A percentile compares a stretch with the other conserved stretches of the same genome.
These are phyloP conservation scores for Lepidurus apus DNA, from an alignment of 1,140 invertebrate species.

Conservation along the genomic window DNA sequence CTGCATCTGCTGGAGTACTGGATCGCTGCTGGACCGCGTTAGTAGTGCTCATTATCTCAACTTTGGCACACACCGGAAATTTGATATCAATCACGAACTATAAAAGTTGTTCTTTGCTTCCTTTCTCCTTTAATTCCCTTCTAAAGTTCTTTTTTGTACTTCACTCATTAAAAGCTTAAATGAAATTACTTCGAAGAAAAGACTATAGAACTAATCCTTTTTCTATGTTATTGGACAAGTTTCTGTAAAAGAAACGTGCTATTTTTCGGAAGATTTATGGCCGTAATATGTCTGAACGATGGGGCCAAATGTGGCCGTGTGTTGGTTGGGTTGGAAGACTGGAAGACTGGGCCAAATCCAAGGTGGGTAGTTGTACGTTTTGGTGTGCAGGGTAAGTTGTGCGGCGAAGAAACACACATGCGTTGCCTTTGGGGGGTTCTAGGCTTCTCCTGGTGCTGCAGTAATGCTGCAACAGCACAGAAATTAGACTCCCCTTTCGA, in stretches of 20 bases:
- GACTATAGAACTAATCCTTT: too few species aligned
- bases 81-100: too few species aligned
- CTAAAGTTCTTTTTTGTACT: too few species aligned
- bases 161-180: too few species aligned
- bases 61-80: background rate
- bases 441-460: background rate
- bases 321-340: background rate
- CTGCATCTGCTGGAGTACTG: background rate
- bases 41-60: background rate
- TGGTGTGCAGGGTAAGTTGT: background rate
- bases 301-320: background rate
- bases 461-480: background rate
- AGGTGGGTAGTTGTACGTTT: background rate
- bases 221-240: too few species aligned
- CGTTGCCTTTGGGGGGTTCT: background rate
- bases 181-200: too few species aligned
- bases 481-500: background rate
- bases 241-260: too few species aligned
- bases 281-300: background rate
- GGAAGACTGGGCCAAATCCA: background rate
- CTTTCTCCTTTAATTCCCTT: too few species aligned
- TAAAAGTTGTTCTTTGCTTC: too few species aligned
- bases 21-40: slow-evolving; percentile 2
- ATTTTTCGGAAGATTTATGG: background rate
- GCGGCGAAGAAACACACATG: background rate